phyloP scores from a whole-genome alignment of 1,140 invertebrate species.

The Achatina immaculata region DNA sequence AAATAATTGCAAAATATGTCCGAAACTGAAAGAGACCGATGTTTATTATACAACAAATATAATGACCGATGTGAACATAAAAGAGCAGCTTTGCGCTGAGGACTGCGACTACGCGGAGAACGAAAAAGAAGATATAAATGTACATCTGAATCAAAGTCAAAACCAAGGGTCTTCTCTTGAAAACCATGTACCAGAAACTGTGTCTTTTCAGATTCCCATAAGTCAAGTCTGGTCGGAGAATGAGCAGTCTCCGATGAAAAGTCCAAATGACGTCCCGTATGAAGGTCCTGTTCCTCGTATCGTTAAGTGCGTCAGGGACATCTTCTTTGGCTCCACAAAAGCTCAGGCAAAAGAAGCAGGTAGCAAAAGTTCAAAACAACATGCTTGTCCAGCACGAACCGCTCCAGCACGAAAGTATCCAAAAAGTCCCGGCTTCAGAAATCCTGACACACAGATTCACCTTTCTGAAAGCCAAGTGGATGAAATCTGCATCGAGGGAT shows the following conservation, averaged over 20 bases:
- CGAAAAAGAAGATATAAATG: neutral
- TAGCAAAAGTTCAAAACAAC: neutral
- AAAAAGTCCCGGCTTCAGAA: neutral
- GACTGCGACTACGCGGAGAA: too few relatives aligned
- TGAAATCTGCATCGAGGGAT: neutral
- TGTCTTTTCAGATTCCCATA: neutral
- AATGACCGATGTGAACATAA: too few relatives aligned
- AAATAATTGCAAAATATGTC: neutral
- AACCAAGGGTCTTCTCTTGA: neutral
- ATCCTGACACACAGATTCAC: neutral
- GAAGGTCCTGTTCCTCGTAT: neutral
- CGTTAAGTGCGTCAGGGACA: neutral
- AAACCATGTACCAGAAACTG: neutral
- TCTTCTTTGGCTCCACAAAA: slow-evolving; percentile 3
- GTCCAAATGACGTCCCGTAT: neutral
- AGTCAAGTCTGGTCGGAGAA: neutral
- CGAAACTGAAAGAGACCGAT: neutral
- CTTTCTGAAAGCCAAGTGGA: neutral
- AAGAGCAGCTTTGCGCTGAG: too few relatives aligned
- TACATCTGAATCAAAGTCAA: neutral
- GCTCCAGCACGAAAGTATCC: neutral
- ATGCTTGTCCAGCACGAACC: neutral
- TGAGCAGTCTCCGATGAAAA: neutral
- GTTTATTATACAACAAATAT: neutral
- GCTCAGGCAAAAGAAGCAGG: neutral